Percentiles rank a stretch among this genome's conserved stretches.
Conservation (phyloP, 2,888 invertebrate genomes). For the Margaritifera margaritifera region DNA sequence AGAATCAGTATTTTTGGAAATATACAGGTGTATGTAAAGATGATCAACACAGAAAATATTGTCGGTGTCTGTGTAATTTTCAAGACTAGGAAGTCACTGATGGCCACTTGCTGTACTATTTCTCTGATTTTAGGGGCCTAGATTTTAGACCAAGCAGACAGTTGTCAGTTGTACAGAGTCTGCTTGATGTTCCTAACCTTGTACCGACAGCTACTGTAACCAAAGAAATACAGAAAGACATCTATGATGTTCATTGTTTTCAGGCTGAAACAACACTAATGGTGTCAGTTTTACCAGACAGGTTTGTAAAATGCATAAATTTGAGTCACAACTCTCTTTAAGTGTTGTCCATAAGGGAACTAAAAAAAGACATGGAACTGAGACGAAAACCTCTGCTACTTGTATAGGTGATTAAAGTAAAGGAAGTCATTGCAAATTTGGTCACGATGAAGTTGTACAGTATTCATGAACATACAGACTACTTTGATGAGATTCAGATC, state of each 20-base stretch:
- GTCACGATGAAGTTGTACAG: too few species aligned
- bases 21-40: too few species aligned
- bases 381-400: too few species aligned
- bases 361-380: too few species aligned
- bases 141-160: slow-evolving; percentile 20
- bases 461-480: too few species aligned
- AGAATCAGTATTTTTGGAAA: too few species aligned
- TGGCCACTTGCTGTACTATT: background rate
- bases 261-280: slow-evolving; percentile 5
- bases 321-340: background rate
- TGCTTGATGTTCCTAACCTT: slow-evolving; percentile 16
- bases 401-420: too few species aligned
- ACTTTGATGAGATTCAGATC: too few species aligned
- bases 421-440: too few species aligned
- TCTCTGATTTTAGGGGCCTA: slow-evolving; percentile 16
- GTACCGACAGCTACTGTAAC: slow-evolving; percentile 24
- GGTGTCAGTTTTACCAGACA: slow-evolving; percentile 15
- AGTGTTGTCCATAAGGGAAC: too few species aligned
- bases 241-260: slow-evolving; percentile 14
- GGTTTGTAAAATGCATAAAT: slow-evolving; percentile 7
- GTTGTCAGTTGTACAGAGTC: slow-evolving; percentile 16
- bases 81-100: background rate
- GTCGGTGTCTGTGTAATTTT: too few species aligned
- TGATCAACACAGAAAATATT: too few species aligned
- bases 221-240: slow-evolving; percentile 17